These are phyloP conservation scores for Ormyrus pomaceus DNA, from an alignment of 2,888 invertebrate species.

Conservation along the genomic window DNA sequence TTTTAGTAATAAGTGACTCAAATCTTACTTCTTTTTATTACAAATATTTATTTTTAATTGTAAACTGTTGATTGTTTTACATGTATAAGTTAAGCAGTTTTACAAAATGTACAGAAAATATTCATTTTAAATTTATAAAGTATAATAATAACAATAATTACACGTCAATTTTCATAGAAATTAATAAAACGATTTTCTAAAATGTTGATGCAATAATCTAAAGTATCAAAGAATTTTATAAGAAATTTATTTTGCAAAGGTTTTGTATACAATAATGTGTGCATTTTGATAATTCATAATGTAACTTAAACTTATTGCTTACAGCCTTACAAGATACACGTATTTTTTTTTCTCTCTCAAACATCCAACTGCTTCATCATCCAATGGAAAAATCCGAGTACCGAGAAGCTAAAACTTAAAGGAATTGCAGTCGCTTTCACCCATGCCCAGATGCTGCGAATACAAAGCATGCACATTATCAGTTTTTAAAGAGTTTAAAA, in stretches of 20 bases:
- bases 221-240: conserved; percentile 26
- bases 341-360: conserved; percentile 57
- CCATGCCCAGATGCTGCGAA: conserved; percentile 83
- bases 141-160: too few relatives aligned
- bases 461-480: conserved; percentile 27
- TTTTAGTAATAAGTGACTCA: background rate
- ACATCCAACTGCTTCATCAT: conserved; percentile 85
- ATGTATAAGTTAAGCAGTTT: too few relatives aligned
- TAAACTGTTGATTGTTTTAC: too few relatives aligned
- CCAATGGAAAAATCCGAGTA: conserved; percentile 87
- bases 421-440: conserved; percentile 86
- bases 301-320: conserved; percentile 18
- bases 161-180: background rate
- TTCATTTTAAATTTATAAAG: too few relatives aligned
- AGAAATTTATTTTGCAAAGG: conserved; percentile 44
- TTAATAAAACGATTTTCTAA: background rate
- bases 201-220: too few relatives aligned
- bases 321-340: conserved; percentile 20
- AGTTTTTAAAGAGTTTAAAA: conserved; percentile 16
- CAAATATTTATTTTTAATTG: too few relatives aligned
- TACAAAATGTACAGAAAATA: too few relatives aligned
- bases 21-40: too few relatives aligned
- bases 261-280: conserved; percentile 42
- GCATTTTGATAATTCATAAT: conserved; percentile 33
- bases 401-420: conserved; percentile 87